phyloP scores from a whole-genome alignment of 1,140 invertebrate genomes.

The Cydia strobilella region DNA sequence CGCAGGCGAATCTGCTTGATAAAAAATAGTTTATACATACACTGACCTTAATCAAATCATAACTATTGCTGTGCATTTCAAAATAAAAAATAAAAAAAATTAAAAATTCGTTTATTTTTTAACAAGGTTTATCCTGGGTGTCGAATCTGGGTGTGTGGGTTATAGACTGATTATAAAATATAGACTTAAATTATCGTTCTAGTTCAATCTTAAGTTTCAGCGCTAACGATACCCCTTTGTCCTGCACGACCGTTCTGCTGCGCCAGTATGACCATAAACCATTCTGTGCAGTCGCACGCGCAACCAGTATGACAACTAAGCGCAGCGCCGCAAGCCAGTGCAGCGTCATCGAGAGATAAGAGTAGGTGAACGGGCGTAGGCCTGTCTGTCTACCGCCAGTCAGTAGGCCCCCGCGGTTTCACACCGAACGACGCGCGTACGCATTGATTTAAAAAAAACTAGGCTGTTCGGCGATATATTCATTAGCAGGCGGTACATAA shows the following conservation, averaged over 20 bases:
- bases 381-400: constrained; percentile 44
- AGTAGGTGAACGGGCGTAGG: constrained; percentile 67
- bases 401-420: constrained; percentile 69
- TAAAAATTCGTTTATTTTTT: too few relatives aligned
- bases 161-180: not conserved
- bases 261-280: constrained; percentile 35
- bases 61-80: too few relatives aligned
- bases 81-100: too few relatives aligned
- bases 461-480: constrained; percentile 65
- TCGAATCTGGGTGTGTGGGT: too few relatives aligned
- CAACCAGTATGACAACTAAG: constrained; percentile 53
- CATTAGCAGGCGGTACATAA: constrained; percentile 58
- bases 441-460: constrained; percentile 42
- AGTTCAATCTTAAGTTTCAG: constrained; percentile 2
- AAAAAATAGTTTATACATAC: too few relatives aligned
- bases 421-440: constrained; percentile 63
- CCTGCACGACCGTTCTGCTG: not conserved
- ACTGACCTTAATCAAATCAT: too few relatives aligned
- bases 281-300: constrained; percentile 43
- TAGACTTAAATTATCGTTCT: not conserved
- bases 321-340: constrained; percentile 49
- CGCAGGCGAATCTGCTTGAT: too few relatives aligned
- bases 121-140: too few relatives aligned
- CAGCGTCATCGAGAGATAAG: constrained; percentile 65
- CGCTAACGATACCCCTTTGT: constrained; percentile 14